phyloP scores from a whole-genome alignment of 2,113 vertebrate species.

The Origma solitaria region DNA sequence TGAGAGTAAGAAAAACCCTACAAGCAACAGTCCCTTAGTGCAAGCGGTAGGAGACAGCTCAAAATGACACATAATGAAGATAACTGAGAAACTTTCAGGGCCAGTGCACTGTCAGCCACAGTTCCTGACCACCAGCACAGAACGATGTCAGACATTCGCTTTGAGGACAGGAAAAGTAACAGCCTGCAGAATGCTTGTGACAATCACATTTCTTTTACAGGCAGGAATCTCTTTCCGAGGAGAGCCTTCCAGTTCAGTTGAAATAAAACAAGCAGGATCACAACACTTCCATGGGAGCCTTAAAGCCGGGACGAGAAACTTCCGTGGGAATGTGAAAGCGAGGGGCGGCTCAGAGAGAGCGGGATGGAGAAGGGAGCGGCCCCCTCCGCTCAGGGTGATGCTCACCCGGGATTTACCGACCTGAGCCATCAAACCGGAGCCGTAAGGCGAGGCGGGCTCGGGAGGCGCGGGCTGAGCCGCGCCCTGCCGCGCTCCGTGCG shows the following conservation, averaged over 20 bases:
- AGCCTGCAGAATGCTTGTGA: not conserved
- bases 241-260: not conserved
- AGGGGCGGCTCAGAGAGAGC: too few relatives aligned
- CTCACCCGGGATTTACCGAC: accelerated
- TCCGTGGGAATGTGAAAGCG: not conserved
- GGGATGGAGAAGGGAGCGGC: too few relatives aligned
- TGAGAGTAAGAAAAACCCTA: not conserved
- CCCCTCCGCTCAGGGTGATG: accelerated
- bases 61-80: not conserved
- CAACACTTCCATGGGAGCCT: not conserved
- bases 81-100: not conserved
- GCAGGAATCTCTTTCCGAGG: too few relatives aligned
- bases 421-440: accelerated
- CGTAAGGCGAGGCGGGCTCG: accelerated
- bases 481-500: not conserved
- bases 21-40: too few relatives aligned
- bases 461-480: not conserved
- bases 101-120: not conserved
- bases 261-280: not conserved
- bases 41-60: not conserved
- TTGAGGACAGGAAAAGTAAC: not conserved
- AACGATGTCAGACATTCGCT: accelerated
- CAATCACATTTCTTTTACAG: not conserved
- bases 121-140: not conserved
- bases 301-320: not conserved